Evolutionary conservation across 2,888 invertebrate genomes (phyloP).

Genomic region (Hartigia nigra): DNA sequence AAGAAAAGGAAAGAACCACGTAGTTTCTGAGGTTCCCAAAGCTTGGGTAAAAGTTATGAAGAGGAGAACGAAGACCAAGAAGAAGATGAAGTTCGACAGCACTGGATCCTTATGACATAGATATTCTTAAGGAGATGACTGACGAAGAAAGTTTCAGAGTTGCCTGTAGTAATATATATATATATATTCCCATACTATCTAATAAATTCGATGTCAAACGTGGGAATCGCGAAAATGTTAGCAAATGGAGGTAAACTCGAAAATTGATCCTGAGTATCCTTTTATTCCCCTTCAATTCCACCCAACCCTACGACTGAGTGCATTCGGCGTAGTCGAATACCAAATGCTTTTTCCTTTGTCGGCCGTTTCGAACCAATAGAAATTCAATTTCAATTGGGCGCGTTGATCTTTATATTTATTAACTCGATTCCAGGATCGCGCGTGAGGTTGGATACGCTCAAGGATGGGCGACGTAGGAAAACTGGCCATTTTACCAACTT

Average conservation of each 20-base stretch:
- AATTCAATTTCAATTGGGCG: background rate
- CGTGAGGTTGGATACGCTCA: background rate
- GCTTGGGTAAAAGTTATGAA: background rate
- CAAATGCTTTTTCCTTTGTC: background rate
- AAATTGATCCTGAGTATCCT: background rate
- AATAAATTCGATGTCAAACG: background rate
- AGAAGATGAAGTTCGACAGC: background rate
- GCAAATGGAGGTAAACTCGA: background rate
- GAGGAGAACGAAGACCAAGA: background rate
- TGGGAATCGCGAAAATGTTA: background rate
- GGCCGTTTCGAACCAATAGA: background rate
- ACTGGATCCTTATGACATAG: background rate
- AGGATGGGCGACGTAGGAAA: background rate
- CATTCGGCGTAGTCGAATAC: background rate
- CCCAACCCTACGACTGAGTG: background rate
- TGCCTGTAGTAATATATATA: background rate
- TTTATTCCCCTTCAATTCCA: background rate
- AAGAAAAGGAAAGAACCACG: background rate
- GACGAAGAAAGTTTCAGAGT: background rate
- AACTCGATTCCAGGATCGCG: background rate
- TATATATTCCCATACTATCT: background rate
- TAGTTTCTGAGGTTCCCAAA: background rate
- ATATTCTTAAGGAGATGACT: background rate
- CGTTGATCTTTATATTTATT: background rate
- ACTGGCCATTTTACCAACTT: background rate